Percentiles rank a stretch among this genome's conserved stretches.
Evolutionary conservation across 2,797 vertebrate species (phyloP).

Genomic region (Poecilia gillii): DNA sequence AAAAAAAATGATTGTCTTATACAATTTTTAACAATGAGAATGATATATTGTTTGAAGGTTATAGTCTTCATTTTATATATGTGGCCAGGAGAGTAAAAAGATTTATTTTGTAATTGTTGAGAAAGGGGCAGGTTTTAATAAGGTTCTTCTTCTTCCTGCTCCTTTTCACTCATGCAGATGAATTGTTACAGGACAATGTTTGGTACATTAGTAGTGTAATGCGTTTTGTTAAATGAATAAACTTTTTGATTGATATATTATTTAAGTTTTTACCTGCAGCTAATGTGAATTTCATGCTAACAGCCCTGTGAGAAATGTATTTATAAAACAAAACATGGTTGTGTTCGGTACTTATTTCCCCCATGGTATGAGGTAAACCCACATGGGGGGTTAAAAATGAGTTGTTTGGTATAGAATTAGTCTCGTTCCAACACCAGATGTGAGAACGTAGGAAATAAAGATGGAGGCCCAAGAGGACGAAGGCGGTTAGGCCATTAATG

Average conservation of each 20-base stretch:
- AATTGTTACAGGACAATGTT: too few relatives aligned
- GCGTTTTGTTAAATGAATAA: too few relatives aligned
- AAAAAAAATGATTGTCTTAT: too few relatives aligned
- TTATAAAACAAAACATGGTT: background rate
- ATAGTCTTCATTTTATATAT: too few relatives aligned
- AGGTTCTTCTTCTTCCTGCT: too few relatives aligned
- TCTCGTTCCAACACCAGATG: conserved; percentile 36
- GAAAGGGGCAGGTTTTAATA: too few relatives aligned
- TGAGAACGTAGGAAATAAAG: conserved; percentile 50
- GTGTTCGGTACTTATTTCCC: background rate
- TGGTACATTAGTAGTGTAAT: too few relatives aligned
- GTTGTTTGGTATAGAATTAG: conserved; percentile 18
- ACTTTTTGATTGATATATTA: background rate
- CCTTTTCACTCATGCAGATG: too few relatives aligned
- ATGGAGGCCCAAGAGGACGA: conserved; percentile 51
- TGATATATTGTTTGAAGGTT: too few relatives aligned
- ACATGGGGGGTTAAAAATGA: background rate
- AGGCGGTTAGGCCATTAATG: conserved; percentile 66
- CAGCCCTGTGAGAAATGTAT: background rate
- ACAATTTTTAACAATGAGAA: too few relatives aligned
- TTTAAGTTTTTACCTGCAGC: background rate
- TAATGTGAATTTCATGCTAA: background rate
- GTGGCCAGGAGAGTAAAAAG: too few relatives aligned
- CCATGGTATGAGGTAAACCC: background rate
- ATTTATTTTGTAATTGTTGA: too few relatives aligned